Evolutionary conservation across 37 sponge, comb jelly and placozoan genomes (phyloP).

Genomic region (Aphrocallistes beatrix): DNA sequence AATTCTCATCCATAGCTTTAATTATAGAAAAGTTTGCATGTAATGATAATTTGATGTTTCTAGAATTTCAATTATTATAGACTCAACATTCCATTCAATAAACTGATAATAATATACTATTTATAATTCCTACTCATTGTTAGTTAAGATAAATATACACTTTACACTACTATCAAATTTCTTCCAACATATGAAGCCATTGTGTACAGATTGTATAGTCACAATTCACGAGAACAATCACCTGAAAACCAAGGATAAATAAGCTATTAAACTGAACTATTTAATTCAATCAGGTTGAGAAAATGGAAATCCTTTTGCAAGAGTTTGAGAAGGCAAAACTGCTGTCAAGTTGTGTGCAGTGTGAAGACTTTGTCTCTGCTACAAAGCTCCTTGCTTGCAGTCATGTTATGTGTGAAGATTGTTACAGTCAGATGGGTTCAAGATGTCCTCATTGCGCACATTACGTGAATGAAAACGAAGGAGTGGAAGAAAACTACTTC

Average conservation of each 20-base stretch:
- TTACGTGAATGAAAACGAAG: neutral
- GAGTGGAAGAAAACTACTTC: neutral
- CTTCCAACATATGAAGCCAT: neutral
- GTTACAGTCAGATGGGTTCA: neutral
- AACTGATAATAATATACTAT: too few species aligned
- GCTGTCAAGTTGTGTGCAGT: slow-evolving; percentile 5
- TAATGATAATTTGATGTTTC: too few species aligned
- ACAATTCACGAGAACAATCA: neutral
- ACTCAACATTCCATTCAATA: too few species aligned
- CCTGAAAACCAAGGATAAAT: neutral
- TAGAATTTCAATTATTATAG: too few species aligned
- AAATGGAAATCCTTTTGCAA: neutral
- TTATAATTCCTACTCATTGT: too few species aligned
- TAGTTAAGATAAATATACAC: too few species aligned
- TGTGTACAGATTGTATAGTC: neutral
- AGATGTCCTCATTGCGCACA: neutral
- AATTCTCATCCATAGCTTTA: too few species aligned
- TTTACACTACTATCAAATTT: too few species aligned
- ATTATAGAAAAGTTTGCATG: too few species aligned
- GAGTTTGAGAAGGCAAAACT: neutral
- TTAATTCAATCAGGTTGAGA: neutral
- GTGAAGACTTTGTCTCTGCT: neutral
- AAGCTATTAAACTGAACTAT: neutral
- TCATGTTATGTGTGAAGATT: neutral
- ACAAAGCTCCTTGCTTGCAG: neutral